phyloP scores from a whole-genome alignment of 2,888 invertebrate genomes.

The Mystacides longicornis region DNA sequence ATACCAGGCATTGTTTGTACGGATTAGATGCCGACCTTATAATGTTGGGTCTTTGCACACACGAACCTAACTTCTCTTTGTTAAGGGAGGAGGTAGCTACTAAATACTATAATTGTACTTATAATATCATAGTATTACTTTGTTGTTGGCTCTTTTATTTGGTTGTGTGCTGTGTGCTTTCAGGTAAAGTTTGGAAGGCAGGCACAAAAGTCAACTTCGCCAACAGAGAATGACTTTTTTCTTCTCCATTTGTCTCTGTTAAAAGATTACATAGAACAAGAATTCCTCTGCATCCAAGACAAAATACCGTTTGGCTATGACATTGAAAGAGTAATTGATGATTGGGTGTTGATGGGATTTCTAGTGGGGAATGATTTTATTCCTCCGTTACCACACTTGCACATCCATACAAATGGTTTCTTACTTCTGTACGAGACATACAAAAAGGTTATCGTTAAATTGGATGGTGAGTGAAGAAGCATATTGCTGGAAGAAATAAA shows the following conservation, averaged over 20 bases:
- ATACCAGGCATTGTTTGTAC: slow-evolving; percentile 93
- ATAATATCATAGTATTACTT: neutral
- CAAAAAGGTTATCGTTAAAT: slow-evolving; percentile 73
- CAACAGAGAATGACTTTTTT: slow-evolving; percentile 89
- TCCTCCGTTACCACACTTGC: slow-evolving; percentile 89
- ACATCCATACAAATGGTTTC: slow-evolving; percentile 85
- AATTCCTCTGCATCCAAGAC: slow-evolving; percentile 68
- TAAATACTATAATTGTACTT: neutral
- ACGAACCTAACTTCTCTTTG: slow-evolving; percentile 92
- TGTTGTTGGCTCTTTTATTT: neutral
- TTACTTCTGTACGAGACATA: slow-evolving; percentile 83
- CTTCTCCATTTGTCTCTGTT: slow-evolving; percentile 86
- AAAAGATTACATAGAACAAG: slow-evolving; percentile 87
- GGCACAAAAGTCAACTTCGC: slow-evolving; percentile 59
- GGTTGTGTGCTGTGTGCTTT: slow-evolving; percentile 22
- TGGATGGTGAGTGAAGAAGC: slow-evolving; percentile 79
- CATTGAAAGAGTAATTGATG: slow-evolving; percentile 89
- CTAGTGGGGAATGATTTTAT: slow-evolving; percentile 98
- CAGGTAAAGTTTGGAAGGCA: slow-evolving; percentile 70
- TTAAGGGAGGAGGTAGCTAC: slow-evolving; percentile 81
- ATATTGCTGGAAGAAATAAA: too few relatives aligned
- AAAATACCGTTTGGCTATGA: slow-evolving; percentile 69
- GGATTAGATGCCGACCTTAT: slow-evolving; percentile 97
- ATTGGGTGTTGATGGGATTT: slow-evolving; percentile 97
- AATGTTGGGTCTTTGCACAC: slow-evolving; percentile 91